Conservation (phyloP, 2,888 invertebrate species). For the Myathropa florea region DNA sequence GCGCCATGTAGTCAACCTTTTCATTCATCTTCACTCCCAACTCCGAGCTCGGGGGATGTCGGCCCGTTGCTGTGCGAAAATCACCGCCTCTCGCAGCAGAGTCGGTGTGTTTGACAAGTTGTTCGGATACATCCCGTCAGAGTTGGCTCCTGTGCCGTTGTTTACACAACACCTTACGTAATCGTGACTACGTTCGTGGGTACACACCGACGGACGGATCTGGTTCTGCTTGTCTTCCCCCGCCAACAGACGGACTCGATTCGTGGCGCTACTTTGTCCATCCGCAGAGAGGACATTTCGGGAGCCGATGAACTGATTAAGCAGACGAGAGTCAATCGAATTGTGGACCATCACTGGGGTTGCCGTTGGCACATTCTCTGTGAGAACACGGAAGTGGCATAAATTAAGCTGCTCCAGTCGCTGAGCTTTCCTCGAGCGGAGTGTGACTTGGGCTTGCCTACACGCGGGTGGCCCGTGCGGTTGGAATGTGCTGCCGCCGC, state of each 20-base stretch:
- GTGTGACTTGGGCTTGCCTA: constrained; percentile 30
- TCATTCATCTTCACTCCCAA: constrained; percentile 49
- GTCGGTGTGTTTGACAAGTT: constrained; percentile 22
- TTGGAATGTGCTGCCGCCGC: constrained; percentile 18
- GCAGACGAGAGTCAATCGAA: constrained; percentile 12
- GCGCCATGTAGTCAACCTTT: constrained; percentile 8
- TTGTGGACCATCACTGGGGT: not conserved
- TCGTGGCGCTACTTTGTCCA: constrained; percentile 3
- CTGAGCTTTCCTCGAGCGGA: constrained; percentile 13
- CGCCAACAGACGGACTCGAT: constrained; percentile 48
- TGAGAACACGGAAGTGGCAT: constrained; percentile 30
- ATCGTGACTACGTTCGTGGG: constrained; percentile 7
- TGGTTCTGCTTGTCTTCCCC: constrained; percentile 47
- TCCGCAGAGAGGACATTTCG: not conserved
- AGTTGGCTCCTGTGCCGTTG: constrained; percentile 45
- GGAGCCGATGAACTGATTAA: not conserved
- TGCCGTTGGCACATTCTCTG: not conserved
- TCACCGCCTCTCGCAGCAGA: not conserved
- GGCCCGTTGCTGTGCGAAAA: not conserved
- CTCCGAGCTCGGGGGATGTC: not conserved
- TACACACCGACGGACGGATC: not conserved
- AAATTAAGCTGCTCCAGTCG: constrained; percentile 9
- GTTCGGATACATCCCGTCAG: constrained; percentile 48
- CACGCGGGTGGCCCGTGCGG: not conserved
- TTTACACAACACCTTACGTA: constrained; percentile 70